phyloP scores from a whole-genome alignment of 2,888 invertebrate species.

The Colletes collaris region DNA sequence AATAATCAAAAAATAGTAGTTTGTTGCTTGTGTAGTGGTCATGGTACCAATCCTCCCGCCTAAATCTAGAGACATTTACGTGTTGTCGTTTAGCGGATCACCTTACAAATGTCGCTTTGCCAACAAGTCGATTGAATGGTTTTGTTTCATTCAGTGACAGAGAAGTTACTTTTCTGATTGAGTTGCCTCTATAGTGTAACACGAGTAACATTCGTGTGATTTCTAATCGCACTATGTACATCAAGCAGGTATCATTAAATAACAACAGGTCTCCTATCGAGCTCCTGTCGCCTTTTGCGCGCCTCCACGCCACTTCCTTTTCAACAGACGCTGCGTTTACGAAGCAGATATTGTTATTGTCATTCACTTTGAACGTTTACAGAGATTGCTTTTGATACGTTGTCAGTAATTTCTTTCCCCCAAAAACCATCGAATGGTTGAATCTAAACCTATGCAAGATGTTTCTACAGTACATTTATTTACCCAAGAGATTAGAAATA shows the following conservation, averaged over 20 bases:
- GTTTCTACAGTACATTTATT: neutral
- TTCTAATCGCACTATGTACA: slow-evolving; percentile 71
- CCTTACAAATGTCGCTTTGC: slow-evolving; percentile 64
- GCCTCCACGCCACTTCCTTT: slow-evolving; percentile 15
- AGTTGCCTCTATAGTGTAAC: slow-evolving; percentile 16
- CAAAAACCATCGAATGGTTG: neutral
- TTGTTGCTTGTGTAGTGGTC: slow-evolving; percentile 23
- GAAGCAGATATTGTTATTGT: slow-evolving; percentile 20
- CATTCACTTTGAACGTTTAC: neutral
- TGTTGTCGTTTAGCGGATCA: slow-evolving; percentile 39
- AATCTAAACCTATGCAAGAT: neutral
- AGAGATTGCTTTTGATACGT: neutral
- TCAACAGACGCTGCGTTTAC: slow-evolving; percentile 25
- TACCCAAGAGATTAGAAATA: neutral
- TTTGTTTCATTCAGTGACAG: slow-evolving; percentile 53
- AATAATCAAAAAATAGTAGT: slow-evolving; percentile 11
- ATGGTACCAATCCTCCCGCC: slow-evolving; percentile 69
- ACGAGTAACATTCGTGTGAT: slow-evolving; percentile 46
- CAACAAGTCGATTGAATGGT: slow-evolving; percentile 54
- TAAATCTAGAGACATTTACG: slow-evolving; percentile 67
- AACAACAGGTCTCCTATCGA: neutral
- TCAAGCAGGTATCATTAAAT: slow-evolving; percentile 75
- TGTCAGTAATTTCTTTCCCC: neutral
- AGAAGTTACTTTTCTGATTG: slow-evolving; percentile 24
- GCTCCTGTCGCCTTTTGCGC: slow-evolving; percentile 22